Conservation (phyloP, 2,888 invertebrate genomes). For the Rhagium mordax region DNA sequence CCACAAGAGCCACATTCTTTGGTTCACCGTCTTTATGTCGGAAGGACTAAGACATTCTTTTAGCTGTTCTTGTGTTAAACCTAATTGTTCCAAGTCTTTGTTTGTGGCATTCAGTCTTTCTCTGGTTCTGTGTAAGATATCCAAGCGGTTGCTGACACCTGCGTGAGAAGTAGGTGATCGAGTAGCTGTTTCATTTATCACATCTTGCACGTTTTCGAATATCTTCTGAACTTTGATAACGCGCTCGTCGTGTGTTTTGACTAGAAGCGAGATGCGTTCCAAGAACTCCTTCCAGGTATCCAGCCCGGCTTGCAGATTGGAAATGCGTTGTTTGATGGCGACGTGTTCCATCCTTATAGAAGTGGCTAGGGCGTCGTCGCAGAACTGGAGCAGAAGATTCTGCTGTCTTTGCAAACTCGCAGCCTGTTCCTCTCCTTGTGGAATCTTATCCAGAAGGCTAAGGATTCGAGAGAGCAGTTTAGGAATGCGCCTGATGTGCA, state of each 20-base stretch:
- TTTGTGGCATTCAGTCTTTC: slow-evolving; percentile 74
- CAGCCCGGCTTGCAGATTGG: slow-evolving; percentile 84
- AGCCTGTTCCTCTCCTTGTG: slow-evolving; percentile 77
- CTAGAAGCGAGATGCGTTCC: slow-evolving; percentile 77
- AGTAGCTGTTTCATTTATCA: slow-evolving; percentile 74
- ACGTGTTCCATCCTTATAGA: slow-evolving; percentile 88
- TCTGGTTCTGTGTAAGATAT: slow-evolving; percentile 76
- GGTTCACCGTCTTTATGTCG: slow-evolving; percentile 86
- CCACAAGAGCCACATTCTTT: slow-evolving; percentile 83
- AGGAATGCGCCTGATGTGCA: slow-evolving; percentile 83
- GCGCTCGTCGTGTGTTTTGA: slow-evolving; percentile 77
- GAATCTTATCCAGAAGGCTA: slow-evolving; percentile 78
- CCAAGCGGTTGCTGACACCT: slow-evolving; percentile 77
- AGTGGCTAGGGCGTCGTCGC: slow-evolving; percentile 84
- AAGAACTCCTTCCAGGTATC: slow-evolving; percentile 88
- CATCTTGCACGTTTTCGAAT: slow-evolving; percentile 78
- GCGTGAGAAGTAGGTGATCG: slow-evolving; percentile 74
- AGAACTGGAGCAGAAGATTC: slow-evolving; percentile 77
- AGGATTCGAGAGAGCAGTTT: slow-evolving; percentile 81
- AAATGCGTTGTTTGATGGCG: slow-evolving; percentile 83
- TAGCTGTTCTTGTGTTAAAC: slow-evolving; percentile 84
- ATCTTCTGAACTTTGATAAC: slow-evolving; percentile 74
- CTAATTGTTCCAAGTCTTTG: slow-evolving; percentile 80
- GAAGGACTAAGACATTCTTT: slow-evolving; percentile 89
- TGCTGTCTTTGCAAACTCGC: slow-evolving; percentile 78